Conservation (phyloP, 2,888 invertebrate genomes). For the Chirona hameri region DNA sequence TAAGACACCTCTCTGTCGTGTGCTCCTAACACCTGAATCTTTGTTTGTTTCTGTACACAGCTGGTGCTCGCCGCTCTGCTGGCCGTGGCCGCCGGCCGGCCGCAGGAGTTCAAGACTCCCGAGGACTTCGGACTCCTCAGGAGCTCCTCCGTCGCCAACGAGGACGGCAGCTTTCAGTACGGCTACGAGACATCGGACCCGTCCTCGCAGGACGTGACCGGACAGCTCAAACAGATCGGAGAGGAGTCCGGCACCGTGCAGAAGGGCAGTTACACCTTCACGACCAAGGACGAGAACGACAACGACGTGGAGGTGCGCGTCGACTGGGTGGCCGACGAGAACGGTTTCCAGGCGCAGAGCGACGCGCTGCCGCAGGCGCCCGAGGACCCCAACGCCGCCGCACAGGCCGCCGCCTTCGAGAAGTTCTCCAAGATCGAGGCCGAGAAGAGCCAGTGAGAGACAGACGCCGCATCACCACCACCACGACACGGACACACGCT, state of each 20-base stretch:
- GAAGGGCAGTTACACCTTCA: neutral
- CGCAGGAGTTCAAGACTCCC: neutral
- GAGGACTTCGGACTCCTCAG: neutral
- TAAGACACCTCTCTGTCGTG: too few species aligned
- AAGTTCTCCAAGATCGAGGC: neutral
- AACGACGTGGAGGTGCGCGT: neutral
- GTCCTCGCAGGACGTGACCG: neutral
- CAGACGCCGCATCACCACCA: too few species aligned
- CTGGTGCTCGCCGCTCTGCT: neutral
- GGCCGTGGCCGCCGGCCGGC: constrained; percentile 5
- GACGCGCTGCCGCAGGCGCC: neutral
- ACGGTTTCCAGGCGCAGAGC: neutral
- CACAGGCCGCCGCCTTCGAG: neutral
- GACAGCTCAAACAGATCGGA: neutral
- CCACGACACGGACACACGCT: neutral
- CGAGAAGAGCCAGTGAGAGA: neutral
- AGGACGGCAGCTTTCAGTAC: constrained; percentile 38
- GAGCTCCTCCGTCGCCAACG: constrained; percentile 28
- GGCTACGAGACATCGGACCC: constrained; percentile 33
- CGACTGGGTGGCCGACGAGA: neutral
- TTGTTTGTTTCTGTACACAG: neutral
- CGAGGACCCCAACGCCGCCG: neutral
- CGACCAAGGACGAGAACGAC: neutral
- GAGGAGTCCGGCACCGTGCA: neutral
- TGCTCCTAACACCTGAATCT: too few species aligned